phyloP scores from a whole-genome alignment of 2,113 vertebrate species.

The Oryctolagus cuniculus region DNA sequence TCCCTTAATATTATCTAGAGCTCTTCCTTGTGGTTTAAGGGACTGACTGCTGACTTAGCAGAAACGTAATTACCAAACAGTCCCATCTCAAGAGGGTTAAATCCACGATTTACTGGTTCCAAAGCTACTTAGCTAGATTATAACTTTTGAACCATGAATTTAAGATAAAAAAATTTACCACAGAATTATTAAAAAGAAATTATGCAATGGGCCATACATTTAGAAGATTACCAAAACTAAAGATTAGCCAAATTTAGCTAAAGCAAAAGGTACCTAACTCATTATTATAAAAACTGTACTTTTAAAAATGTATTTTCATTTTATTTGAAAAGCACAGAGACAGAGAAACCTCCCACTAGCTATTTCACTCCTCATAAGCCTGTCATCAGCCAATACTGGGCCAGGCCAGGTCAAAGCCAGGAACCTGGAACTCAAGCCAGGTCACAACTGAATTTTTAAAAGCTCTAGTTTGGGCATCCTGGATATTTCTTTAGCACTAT shows the following conservation, averaged over 20 bases:
- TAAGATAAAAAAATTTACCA: neutral
- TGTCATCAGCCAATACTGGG: no score
- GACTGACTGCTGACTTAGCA: neutral
- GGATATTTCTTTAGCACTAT: neutral
- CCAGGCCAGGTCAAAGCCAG: no score
- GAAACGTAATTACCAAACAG: neutral
- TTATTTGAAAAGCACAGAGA: no score
- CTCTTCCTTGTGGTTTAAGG: neutral
- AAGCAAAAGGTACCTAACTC: slow-evolving; percentile 13
- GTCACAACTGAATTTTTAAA: neutral
- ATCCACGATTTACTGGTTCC: neutral
- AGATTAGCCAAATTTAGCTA: slow-evolving; percentile 36
- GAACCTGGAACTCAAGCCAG: no score
- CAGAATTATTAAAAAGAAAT: neutral
- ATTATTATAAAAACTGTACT: neutral
- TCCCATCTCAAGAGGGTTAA: neutral
- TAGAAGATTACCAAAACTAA: slow-evolving; percentile 6
- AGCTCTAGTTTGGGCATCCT: slow-evolving; percentile 15
- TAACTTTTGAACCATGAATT: slow-evolving; percentile 9
- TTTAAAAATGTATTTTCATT: neutral
- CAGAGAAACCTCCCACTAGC: no score
- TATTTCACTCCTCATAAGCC: no score
- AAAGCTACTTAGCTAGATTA: neutral
- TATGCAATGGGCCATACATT: neutral
- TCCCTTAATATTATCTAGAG: slow-evolving; percentile 22